Evolutionary conservation across 1,140 invertebrate genomes (phyloP).

Genomic region (Micrasema minimum): DNA sequence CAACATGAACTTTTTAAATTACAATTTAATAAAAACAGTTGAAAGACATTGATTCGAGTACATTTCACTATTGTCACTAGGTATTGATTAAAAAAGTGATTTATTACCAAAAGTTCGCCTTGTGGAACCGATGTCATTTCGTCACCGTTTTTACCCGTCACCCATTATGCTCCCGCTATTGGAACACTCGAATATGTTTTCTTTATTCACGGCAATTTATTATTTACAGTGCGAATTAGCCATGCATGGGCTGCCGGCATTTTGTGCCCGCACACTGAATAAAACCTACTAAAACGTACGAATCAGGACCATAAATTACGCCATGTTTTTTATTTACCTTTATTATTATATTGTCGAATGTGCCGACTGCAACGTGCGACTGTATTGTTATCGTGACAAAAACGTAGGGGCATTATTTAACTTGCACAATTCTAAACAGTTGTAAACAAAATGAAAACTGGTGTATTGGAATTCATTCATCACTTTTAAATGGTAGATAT

Average conservation of each 20-base stretch:
- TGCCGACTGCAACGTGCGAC: conserved; percentile 31
- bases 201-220: conserved; percentile 52
- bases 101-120: neutral
- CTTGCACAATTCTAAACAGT: too few species aligned
- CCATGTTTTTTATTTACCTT: neutral
- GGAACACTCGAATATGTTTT: conserved; percentile 44
- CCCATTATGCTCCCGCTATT: conserved; percentile 9
- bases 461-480: too few species aligned
- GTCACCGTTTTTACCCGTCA: conserved; percentile 16
- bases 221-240: conserved; percentile 51
- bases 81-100: too few species aligned
- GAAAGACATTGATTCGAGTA: too few species aligned
- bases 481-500: too few species aligned
- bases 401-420: too few species aligned
- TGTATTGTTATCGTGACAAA: conserved; percentile 34
- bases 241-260: conserved; percentile 46
- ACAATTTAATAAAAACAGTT: too few species aligned
- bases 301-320: conserved; percentile 41
- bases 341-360: conserved; percentile 3
- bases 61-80: too few species aligned
- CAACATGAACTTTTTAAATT: too few species aligned
- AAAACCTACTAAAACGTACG: conserved; percentile 39
- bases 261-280: conserved; percentile 29
- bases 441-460: too few species aligned
- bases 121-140: neutral